Base-by-base conservation (phyloP, 1,140 invertebrate genomes). In the Aricia agestis region DNA sequence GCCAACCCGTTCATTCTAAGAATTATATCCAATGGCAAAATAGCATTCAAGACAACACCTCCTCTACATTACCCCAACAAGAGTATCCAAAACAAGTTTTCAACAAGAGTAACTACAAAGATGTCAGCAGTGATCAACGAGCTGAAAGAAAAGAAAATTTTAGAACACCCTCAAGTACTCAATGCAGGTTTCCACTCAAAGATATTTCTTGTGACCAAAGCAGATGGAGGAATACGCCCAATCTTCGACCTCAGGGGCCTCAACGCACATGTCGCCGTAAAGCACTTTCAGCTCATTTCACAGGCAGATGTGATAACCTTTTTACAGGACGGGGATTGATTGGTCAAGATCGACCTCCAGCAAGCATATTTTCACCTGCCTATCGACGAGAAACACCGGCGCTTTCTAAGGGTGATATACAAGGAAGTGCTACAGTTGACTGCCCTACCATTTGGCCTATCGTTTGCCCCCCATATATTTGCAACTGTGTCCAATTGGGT, bases 301-400 rank as follows among this genome's bases (percentile, higher is more conserved):
- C 74, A 76, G 32, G 25, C 17, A 41, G 66, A 67, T 32, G 70
- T 75, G 1, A 17, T 69, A 58, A 52, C 72, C 11, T 79, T 77
- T 32, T 6, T 78, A 11, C 74, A 81, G n/a, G 1, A 25, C 11
- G 18, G 70, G 7, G 80, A 82, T 66, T 79, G 74, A 72, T 11
- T 82, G 68, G 68, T 69, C 1, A 81, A 79, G 65, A 66, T 79
- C 61, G 74, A 81, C n/a, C 7, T 81, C 18, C 59, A 72, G 0
- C 76, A 79, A 42, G 76, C 76, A 10, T 81, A 91, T 73, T 94
- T 93, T 79, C 80, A 93, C 72, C 13, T 79, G 17, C 71, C 71
- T 66, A 75, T 78, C 6, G n/a, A 19, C 17, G 52, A 78, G 57
- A 17, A 63, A 11, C 74, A 78, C 66, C 32, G 72, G 17, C 11